Evolutionary conservation across 64 coral and sea anemone genomes (phyloP).

Genomic region (Pachyseris speciosa): DNA sequence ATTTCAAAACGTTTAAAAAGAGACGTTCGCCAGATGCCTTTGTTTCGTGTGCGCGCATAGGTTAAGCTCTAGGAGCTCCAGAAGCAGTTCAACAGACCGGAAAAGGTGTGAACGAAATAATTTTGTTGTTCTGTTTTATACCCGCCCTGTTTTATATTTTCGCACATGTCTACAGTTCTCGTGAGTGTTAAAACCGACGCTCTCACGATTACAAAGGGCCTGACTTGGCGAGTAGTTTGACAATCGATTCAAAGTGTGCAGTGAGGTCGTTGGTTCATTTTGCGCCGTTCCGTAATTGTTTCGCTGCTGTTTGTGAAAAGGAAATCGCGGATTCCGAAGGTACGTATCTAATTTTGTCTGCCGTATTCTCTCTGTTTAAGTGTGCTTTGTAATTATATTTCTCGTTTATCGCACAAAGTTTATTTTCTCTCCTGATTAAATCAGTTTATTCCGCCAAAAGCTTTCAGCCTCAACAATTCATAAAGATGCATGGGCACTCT

Average conservation of each 20-base stretch:
- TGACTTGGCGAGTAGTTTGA: not conserved
- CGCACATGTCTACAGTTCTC: not conserved
- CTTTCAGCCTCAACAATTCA: not conserved
- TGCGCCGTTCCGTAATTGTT: not conserved
- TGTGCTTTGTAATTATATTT: not conserved
- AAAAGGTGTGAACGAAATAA: slow-evolving; percentile 14
- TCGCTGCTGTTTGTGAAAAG: not conserved
- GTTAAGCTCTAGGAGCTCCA: not conserved
- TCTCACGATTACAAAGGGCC: not conserved
- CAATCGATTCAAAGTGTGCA: not conserved
- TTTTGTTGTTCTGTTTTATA: not conserved
- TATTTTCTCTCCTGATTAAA: slow-evolving; percentile 30
- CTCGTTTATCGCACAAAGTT: not conserved
- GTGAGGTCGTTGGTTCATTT: no score
- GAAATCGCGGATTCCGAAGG: not conserved
- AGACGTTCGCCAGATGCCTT: not conserved
- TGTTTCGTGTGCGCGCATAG: not conserved
- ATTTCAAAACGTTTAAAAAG: slow-evolving; percentile 10
- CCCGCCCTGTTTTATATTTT: not conserved
- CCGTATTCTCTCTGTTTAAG: not conserved
- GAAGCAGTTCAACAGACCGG: slow-evolving; percentile 21
- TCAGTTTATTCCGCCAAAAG: not conserved
- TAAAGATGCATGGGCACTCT: not conserved
- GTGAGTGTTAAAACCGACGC: not conserved
- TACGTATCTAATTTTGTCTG: not conserved